These are phyloP conservation scores for Drosophila kanapiae DNA, from an alignment of 1,140 invertebrate genomes.

Conservation along the genomic window DNA sequence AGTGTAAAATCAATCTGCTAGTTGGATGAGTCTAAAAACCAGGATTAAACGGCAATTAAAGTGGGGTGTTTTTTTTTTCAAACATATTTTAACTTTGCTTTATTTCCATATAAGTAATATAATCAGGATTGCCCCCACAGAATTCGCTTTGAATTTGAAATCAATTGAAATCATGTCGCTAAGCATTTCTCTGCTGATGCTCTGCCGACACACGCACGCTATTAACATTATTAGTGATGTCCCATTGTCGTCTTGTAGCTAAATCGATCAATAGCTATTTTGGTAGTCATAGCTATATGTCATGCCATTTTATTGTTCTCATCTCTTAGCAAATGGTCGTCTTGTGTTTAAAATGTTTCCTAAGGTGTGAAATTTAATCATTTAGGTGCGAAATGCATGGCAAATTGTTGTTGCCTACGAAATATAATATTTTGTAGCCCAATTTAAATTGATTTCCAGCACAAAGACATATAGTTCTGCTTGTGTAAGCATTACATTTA, in stretches of 20 bases:
- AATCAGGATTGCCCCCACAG: not conserved
- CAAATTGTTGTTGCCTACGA: not conserved
- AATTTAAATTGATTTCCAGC: not conserved
- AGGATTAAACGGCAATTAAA: not conserved
- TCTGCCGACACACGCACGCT: no score
- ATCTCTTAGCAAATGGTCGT: no score
- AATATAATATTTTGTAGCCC: not conserved
- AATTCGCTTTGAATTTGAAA: not conserved
- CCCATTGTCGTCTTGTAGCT: no score
- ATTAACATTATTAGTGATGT: no score
- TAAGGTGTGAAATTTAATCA: no score
- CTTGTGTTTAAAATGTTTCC: no score
- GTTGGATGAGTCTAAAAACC: not conserved
- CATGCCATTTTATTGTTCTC: no score
- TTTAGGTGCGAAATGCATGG: not conserved
- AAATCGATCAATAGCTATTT: no score
- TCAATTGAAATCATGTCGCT: not conserved
- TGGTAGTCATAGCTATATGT: no score
- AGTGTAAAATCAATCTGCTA: conserved; percentile 57
- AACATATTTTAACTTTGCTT: not conserved
- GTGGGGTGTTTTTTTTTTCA: no score
- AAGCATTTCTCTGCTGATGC: not conserved
- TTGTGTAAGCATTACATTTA: no score
- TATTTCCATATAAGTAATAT: not conserved
- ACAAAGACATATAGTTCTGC: not conserved